Evolutionary conservation across 2,113 vertebrate species (phyloP), one percentile per base, ranked within the genome.

Genomic region (Barbus barbus): DNA sequence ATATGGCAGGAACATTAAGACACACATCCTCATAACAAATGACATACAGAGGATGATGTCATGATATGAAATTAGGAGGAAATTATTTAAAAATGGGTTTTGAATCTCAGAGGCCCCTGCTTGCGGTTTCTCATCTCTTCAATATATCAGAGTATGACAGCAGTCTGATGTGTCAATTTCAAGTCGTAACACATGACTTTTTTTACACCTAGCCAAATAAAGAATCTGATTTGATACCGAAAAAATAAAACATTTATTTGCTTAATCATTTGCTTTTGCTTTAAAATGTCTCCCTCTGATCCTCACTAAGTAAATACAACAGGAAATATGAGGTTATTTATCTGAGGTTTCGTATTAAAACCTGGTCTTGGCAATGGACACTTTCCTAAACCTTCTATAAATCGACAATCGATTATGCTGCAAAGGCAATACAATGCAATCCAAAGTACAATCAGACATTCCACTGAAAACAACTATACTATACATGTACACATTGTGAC

Each of bases 241-340:
- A 92, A 93, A 92, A 92, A 92, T 91, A 92, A 94, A 94, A 94
- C 90, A 91, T 95, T 94, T 95, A 94, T 95, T 95, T 90, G 92
- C 92, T 91, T 69, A 81, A 94, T 92, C 61, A 53, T 81, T 85
- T 77, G 75, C 46, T 48, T 48, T 48, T 48, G 46, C 56, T 46
- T 81, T 76, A 81, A 84, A 84, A 84, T 76, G 77, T 84, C 78
- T 80, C 65, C 76, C 48, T 81, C 73, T 76, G 67, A 73, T 69
- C 81, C 80, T 73, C 72, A 79, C 84, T 67, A 79, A 91, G 89
- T 90, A 89, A 88, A 90, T 90, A 89, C 90, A 89, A 89, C 87
- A 87, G 86, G 84, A 88, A 88, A 90, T 87, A 86, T 90, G 87
- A 94, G 91, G 88, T 93, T 89, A 93, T 90, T 84, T 85, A 91